Evolutionary conservation across 2,797 vertebrate genomes (phyloP).

Genomic region (Xerus rutilus): DNA sequence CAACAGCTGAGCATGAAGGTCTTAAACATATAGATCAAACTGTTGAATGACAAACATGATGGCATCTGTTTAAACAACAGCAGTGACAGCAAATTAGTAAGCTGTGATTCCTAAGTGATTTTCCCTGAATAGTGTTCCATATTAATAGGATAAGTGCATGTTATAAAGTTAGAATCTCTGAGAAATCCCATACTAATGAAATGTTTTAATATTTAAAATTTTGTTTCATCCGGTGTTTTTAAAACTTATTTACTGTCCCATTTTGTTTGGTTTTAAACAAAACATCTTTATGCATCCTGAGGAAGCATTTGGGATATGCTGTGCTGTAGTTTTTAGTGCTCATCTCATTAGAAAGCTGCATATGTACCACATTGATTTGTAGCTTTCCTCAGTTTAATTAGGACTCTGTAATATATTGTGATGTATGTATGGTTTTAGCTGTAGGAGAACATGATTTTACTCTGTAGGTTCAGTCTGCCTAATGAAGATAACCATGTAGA

Average conservation of each 20-base stretch:
- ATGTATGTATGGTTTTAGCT: neutral
- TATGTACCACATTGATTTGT: neutral
- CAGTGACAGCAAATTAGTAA: neutral
- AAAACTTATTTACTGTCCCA: neutral
- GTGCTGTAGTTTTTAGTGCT: neutral
- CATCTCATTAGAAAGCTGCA: neutral
- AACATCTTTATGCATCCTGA: neutral
- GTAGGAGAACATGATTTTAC: neutral
- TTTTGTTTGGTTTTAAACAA: slow-evolving; percentile 37
- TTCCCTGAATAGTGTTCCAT: neutral
- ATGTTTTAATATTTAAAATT: slow-evolving; percentile 24
- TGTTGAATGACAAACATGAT: neutral
- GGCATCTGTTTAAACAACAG: neutral
- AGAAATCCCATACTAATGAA: neutral
- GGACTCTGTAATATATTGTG: neutral
- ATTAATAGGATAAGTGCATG: neutral
- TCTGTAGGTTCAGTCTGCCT: neutral
- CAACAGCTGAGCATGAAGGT: neutral
- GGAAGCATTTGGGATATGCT: neutral
- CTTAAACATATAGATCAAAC: neutral
- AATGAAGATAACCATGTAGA: neutral
- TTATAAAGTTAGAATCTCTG: neutral
- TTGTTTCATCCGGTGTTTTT: neutral
- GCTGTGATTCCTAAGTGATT: neutral
- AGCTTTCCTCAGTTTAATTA: neutral